phyloP scores from a whole-genome alignment of 2,888 invertebrate species.

The Lasioglossum villosulum region DNA sequence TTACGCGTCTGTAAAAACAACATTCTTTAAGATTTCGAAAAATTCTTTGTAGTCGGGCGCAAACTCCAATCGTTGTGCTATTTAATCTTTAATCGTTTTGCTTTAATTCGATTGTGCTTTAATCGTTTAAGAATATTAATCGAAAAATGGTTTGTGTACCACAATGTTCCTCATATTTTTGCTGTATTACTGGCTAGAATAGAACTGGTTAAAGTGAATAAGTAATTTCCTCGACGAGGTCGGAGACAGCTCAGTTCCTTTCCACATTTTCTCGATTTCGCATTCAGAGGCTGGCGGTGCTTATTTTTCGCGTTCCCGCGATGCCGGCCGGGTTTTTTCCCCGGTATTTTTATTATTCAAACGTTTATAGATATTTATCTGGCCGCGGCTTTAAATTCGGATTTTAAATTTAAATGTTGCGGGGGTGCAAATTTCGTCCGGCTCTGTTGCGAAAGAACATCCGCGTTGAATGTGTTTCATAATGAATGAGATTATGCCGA shows the following conservation, averaged over 20 bases:
- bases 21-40: too few relatives aligned
- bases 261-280: constrained; percentile 13
- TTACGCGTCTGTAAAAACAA: too few relatives aligned
- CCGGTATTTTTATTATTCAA: constrained; percentile 26
- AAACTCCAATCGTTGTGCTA: too few relatives aligned
- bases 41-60: neutral
- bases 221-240: constrained; percentile 27
- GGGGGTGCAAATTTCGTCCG: neutral
- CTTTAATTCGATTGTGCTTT: too few relatives aligned
- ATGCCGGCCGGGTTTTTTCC: neutral
- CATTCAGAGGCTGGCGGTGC: constrained; percentile 16
- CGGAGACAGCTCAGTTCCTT: constrained; percentile 7
- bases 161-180: neutral
- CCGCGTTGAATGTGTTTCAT: constrained; percentile 24
- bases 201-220: neutral
- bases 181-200: neutral
- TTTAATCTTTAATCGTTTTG: too few relatives aligned
- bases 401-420: constrained; percentile 40
- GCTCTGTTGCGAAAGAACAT: constrained; percentile 14
- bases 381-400: constrained; percentile 21
- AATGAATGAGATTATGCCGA: constrained; percentile 28
- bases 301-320: constrained; percentile 15
- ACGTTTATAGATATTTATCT: constrained; percentile 31
- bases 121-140: neutral
- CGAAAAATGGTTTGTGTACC: too few relatives aligned